Base-by-base conservation (phyloP, 2,113 vertebrate species). In the Sturnus vulgaris region DNA sequence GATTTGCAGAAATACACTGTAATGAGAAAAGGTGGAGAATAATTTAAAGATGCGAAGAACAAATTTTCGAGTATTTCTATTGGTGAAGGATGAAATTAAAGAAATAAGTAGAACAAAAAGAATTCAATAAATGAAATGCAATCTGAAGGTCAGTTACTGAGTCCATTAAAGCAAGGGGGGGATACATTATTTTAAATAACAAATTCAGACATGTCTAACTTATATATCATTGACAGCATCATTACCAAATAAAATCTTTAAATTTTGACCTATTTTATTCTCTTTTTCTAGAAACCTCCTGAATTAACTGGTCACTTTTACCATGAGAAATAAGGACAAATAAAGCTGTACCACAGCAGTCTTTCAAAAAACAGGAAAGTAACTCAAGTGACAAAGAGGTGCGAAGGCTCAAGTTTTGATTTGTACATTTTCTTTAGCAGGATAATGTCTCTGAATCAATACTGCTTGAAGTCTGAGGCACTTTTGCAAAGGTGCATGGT, bases 81-180 rank as follows among this genome's bases (percentile, higher is more conserved):
- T 86, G 24, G 22, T 59, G 82, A 84, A 93, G 60, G 72, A 65
- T 84, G 49, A 93, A 95, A 93, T 84, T 63, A 57, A 91, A 88
- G 15, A 31, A 87, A 9, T 44, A 40, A 92, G 23, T 50, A 68
- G 73, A 72, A 64, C 56, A 78, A 79, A 81, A 70, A 28, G 39
- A 46, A 76, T 76, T 35, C 44, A 78, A 40, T 56, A 75, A 89
- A 56, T 68, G 8, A 87, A 89, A 92, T 44, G 35, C 35, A 84
- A 66, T 49, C 14, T 47, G 42, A 75, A 68, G 0, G 0, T 50
- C n/a, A 71, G 30, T 31, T 71, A 39, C 19, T 16, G 35, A 73
- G 13, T 70, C 27, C 60, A 63, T 50, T 76, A 84, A 70, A 85
- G 8, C 40, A 71, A 27, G 11, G 1, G 7, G 20, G 7, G 22